Base-by-base conservation (phyloP, 2,888 invertebrate species). In the Apamea monoglypha region DNA sequence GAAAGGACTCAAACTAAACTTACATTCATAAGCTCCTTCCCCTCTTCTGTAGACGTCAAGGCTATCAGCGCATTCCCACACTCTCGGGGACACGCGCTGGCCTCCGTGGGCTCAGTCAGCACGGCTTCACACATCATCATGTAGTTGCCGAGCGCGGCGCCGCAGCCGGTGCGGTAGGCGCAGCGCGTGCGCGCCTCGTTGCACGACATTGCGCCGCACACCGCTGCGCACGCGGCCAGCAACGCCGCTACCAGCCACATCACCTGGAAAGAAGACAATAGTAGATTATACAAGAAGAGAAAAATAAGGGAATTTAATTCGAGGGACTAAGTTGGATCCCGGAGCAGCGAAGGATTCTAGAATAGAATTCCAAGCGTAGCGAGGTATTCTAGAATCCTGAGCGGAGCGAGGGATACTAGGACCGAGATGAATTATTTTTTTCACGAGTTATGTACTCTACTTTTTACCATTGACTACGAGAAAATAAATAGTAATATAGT, bases 51-150 rank as follows among this genome's bases (percentile, higher is more conserved):
- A 47, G 98, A 98, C 0, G 98, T 98, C 67, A 98, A 97, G 0
- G 98, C 98, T 67, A 98, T 98, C 63, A 98, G 97, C 0, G 98
- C 98, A 91, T 98, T 97, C 89, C 98, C 98, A 93, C 98, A 98
- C 74, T 97, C 96, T 90, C 98, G 97, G 0, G 98, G 98, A 92
- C 99, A 98, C 84, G 93, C 92, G 88, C 91, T 96, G 7, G 74
- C 21, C 25, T 71, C 66, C 90, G 93, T 97, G 59, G 95, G 97
- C 50, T 97, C 97, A 69, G 98, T 97, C 59, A 98, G 96, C 56
- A 98, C 98, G 10, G 97, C 97, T 16, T 98, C 97, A 92, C 98
- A 99, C 89, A 98, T 97, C 84, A 98, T 94, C 94, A 98, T 97
- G 95, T 98, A 98, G 94, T 98, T 98, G 93, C 98, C 98, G 79